Conservation (phyloP, 2,797 vertebrate genomes). For the Natrix natrix region DNA sequence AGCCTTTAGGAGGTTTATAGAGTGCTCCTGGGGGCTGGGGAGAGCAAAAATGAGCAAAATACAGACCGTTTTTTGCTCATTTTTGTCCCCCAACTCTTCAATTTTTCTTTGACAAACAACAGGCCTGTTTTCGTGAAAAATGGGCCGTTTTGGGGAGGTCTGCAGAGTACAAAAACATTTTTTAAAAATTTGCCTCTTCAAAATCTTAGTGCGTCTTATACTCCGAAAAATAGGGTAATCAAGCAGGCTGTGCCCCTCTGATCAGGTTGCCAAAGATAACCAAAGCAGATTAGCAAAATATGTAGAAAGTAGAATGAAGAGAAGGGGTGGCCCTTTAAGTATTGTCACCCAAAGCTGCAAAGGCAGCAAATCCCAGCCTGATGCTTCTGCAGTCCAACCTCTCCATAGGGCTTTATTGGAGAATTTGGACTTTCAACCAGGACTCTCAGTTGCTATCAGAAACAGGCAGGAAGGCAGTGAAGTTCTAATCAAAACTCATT, state of each 20-base stretch:
- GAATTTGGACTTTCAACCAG: background rate
- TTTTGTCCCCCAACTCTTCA: too few relatives aligned
- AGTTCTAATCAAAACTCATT: background rate
- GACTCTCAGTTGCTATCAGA: background rate
- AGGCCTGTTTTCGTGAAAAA: too few relatives aligned
- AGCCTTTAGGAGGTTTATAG: too few relatives aligned
- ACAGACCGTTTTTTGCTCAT: too few relatives aligned
- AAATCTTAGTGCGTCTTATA: too few relatives aligned
- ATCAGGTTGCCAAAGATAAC: background rate
- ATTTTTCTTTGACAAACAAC: too few relatives aligned
- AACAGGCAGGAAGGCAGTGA: background rate
- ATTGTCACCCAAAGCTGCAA: background rate
- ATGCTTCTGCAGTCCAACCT: background rate
- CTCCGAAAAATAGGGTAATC: background rate
- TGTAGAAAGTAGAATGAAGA: background rate
- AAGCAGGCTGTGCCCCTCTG: background rate
- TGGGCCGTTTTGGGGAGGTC: too few relatives aligned
- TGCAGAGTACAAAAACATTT: too few relatives aligned
- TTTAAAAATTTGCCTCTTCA: too few relatives aligned
- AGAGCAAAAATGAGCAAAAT: too few relatives aligned
- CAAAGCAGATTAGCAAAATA: background rate
- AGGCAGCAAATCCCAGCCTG: background rate
- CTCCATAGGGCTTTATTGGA: background rate
- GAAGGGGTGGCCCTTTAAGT: background rate
- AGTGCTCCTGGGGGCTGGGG: too few relatives aligned